Percentiles rank a stretch among this genome's conserved stretches.
Evolutionary conservation across 2,888 invertebrate species (phyloP).

Genomic region (Entomobrya proxima): DNA sequence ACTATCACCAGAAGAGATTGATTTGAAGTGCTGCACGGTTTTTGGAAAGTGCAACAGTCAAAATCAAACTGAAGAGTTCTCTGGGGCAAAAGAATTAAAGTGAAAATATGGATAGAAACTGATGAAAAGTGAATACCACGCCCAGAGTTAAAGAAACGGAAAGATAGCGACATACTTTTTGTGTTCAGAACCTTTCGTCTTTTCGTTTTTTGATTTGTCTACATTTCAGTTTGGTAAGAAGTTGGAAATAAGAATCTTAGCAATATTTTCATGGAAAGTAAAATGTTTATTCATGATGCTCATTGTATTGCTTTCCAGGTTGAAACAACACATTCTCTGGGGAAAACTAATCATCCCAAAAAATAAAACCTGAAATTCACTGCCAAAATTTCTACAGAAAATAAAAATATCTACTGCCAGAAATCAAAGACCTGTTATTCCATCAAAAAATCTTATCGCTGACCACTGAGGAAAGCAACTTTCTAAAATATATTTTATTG

Average conservation of each 20-base stretch:
- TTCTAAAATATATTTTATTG: not conserved
- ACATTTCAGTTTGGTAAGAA: too few relatives aligned
- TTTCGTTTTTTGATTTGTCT: too few relatives aligned
- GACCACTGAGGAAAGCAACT: not conserved
- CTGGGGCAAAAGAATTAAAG: too few relatives aligned
- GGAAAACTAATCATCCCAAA: not conserved
- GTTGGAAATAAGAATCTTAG: too few relatives aligned
- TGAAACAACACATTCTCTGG: not conserved
- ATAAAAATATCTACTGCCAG: not conserved
- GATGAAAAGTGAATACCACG: not conserved
- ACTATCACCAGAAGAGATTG: slow-evolving; percentile 28
- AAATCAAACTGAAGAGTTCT: too few relatives aligned
- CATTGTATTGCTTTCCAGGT: not conserved
- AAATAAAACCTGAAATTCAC: not conserved
- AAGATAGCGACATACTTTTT: not conserved
- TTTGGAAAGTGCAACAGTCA: slow-evolving; percentile 33
- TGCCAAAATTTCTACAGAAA: slow-evolving; percentile 22
- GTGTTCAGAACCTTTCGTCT: slow-evolving; percentile 12
- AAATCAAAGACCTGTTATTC: not conserved
- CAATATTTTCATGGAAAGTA: too few relatives aligned
- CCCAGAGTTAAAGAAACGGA: not conserved
- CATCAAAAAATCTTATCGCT: not conserved
- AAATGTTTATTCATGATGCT: not conserved
- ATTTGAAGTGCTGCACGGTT: slow-evolving; percentile 44
- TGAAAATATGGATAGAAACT: too few relatives aligned